These are phyloP conservation scores for Limnephilus lunatus DNA, from an alignment of 2,888 invertebrate genomes.

Conservation along the genomic window DNA sequence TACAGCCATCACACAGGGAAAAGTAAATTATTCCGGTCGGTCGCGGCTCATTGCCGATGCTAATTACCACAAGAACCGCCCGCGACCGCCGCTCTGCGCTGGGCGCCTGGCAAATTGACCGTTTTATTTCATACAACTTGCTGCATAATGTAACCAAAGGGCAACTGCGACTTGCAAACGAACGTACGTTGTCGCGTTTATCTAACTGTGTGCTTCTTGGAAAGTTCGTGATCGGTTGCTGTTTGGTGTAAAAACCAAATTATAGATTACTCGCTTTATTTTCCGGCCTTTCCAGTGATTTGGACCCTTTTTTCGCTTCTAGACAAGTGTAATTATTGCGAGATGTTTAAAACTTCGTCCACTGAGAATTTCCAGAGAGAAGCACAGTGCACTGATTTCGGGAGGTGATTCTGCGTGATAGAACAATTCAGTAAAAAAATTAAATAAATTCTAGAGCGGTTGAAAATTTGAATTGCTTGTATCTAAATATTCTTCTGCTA, in stretches of 20 bases:
- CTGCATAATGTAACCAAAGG: conserved; percentile 15
- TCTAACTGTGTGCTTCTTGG: background rate
- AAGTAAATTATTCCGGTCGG: conserved; percentile 44
- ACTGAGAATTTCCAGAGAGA: too few relatives aligned
- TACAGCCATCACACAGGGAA: conserved; percentile 39
- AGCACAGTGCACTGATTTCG: too few relatives aligned
- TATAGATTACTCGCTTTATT: background rate
- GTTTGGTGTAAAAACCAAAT: background rate
- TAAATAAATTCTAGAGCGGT: too few relatives aligned
- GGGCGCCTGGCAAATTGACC: conserved; percentile 39
- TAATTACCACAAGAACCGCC: conserved; percentile 45
- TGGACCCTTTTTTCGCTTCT: background rate
- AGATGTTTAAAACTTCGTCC: too few relatives aligned
- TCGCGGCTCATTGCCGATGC: conserved; percentile 55
- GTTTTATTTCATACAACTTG: conserved; percentile 45
- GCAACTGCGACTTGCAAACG: background rate
- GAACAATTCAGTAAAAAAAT: too few relatives aligned
- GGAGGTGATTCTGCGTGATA: too few relatives aligned
- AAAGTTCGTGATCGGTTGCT: conserved; percentile 21
- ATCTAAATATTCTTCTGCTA: too few relatives aligned
- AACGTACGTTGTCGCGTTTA: conserved; percentile 8
- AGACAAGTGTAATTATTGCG: background rate
- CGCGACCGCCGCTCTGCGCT: conserved; percentile 18
- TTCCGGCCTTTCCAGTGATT: background rate
- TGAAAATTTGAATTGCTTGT: too few relatives aligned